Conservation (phyloP, 2,113 vertebrate species). For the Ailurus styani region DNA sequence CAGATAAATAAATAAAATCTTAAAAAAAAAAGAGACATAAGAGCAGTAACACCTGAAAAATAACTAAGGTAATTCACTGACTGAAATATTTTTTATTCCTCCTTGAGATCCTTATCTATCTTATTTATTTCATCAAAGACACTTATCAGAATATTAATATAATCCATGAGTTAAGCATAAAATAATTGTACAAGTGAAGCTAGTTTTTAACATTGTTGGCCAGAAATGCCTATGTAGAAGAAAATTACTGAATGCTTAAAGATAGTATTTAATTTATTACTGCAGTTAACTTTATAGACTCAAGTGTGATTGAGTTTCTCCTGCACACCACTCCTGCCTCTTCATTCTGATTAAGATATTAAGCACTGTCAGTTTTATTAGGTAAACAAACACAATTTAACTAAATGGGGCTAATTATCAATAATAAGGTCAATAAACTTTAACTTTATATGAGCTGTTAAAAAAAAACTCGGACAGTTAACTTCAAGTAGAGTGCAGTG, state of each 20-base stretch:
- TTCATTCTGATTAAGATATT: neutral
- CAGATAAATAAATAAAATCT: too few species aligned
- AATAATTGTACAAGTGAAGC: neutral
- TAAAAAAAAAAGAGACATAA: too few species aligned
- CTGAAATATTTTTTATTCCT: neutral
- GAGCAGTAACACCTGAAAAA: neutral
- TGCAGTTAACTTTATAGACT: neutral
- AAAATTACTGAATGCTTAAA: neutral
- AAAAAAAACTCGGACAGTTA: neutral
- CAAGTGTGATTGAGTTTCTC: neutral
- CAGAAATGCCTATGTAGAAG: neutral
- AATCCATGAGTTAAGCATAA: neutral
- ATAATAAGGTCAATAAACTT: neutral
- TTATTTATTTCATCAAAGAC: neutral
- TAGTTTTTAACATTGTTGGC: neutral
- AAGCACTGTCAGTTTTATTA: neutral
- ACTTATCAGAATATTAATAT: neutral
- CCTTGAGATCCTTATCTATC: neutral
- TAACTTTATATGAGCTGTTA: neutral
- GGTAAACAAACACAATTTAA: constrained; percentile 18
- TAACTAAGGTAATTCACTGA: neutral
- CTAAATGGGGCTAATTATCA: constrained; percentile 13
- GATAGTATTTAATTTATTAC: neutral
- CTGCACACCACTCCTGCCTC: neutral
- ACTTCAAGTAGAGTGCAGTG: neutral